Percentiles rank a stretch among this genome's conserved stretches.
These are phyloP conservation scores for Brachypterus glaber DNA, from an alignment of 2,888 invertebrate genomes.

Conservation along the genomic window DNA sequence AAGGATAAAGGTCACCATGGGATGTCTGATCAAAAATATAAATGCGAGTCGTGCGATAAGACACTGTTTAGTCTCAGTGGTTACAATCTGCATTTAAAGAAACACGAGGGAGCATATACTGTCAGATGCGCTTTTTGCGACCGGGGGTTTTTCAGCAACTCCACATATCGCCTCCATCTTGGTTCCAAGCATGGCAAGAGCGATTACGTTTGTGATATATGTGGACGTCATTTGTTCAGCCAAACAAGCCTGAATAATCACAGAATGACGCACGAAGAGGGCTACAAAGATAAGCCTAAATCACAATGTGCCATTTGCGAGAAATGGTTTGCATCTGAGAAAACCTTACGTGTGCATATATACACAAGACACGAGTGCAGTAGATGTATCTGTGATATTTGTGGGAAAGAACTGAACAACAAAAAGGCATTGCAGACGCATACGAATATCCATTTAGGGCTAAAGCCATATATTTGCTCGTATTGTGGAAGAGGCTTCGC, in stretches of 20 bases:
- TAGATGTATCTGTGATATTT: slow-evolving; percentile 28
- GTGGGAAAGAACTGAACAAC: too few relatives aligned
- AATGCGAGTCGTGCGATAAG: slow-evolving; percentile 48
- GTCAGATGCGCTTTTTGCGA: slow-evolving; percentile 21
- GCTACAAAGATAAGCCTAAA: slow-evolving; percentile 21
- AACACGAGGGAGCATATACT: neutral
- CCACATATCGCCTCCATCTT: slow-evolving; percentile 2
- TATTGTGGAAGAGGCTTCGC: slow-evolving; percentile 34
- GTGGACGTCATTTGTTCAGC: slow-evolving; percentile 26
- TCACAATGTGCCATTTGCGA: slow-evolving; percentile 25
- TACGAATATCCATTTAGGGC: slow-evolving; percentile 31
- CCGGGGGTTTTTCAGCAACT: slow-evolving; percentile 24
- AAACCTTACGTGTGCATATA: slow-evolving; percentile 25
- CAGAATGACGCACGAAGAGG: slow-evolving; percentile 23
- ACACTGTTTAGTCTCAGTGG: slow-evolving; percentile 37
- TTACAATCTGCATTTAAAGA: neutral
- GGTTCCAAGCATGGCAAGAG: slow-evolving; percentile 1
- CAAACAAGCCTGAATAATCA: slow-evolving; percentile 25
- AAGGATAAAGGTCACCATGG: too few relatives aligned
- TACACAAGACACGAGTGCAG: slow-evolving; percentile 21
- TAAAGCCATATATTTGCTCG: slow-evolving; percentile 26
- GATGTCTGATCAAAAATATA: too few relatives aligned
- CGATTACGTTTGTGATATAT: slow-evolving; percentile 26
- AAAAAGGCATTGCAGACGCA: too few relatives aligned
- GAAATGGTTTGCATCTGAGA: slow-evolving; percentile 23